These are phyloP conservation scores for Dendrolimus pini DNA, from an alignment of 2,888 invertebrate genomes.

Conservation along the genomic window DNA sequence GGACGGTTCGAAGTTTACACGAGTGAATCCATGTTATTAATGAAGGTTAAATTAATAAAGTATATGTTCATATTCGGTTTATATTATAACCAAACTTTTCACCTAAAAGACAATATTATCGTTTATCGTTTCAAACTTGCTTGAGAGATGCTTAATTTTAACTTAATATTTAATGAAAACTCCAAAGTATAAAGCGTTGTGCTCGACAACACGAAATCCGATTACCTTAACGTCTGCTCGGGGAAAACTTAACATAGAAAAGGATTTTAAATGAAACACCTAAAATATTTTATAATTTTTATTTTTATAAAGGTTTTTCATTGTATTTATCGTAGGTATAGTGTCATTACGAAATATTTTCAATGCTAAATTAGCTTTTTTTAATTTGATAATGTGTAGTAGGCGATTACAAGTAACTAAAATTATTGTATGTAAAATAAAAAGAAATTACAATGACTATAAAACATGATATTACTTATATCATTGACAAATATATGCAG, in stretches of 20 bases:
- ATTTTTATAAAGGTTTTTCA: slow-evolving; percentile 72
- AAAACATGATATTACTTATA: slow-evolving; percentile 24
- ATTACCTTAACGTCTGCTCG: not conserved
- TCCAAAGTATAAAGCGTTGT: not conserved
- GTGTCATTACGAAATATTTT: slow-evolving; percentile 66
- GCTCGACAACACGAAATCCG: not conserved
- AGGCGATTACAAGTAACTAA: slow-evolving; percentile 64
- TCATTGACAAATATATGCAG: slow-evolving; percentile 23
- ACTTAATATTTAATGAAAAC: not conserved
- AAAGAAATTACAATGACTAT: slow-evolving; percentile 24
- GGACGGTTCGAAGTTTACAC: too few species aligned
- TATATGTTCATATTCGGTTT: too few species aligned
- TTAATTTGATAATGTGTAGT: slow-evolving; percentile 68
- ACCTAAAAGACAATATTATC: not conserved
- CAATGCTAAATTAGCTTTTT: slow-evolving; percentile 59
- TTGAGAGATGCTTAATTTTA: slow-evolving; percentile 5
- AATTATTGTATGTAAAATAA: slow-evolving; percentile 40
- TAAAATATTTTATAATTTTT: slow-evolving; percentile 45
- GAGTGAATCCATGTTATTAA: too few species aligned
- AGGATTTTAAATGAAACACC: slow-evolving; percentile 36
- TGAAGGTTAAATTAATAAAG: too few species aligned
- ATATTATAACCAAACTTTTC: not conserved
- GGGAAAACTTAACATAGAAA: not conserved
- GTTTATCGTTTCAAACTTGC: not conserved
- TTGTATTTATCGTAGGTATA: slow-evolving; percentile 70